Evolutionary conservation across 2,113 vertebrate genomes (phyloP), one percentile per base, ranked within the genome.

Genomic region (Dicentrarchus labrax): DNA sequence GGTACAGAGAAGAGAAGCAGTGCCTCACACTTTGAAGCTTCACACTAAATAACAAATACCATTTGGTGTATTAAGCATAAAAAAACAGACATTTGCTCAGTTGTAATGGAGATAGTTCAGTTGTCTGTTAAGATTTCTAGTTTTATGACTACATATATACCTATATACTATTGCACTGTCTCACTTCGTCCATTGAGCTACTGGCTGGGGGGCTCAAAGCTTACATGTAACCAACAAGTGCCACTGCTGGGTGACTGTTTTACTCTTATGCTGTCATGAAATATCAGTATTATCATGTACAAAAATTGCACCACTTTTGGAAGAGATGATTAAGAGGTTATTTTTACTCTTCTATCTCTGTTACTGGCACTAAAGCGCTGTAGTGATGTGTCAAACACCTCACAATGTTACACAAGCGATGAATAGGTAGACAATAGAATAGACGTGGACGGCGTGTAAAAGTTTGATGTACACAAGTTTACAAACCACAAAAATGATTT

Each of bases 201-300:
- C 39, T 41, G 30, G 39, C 16, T 10, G 47, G 22, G 24, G 24
- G 6, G 51, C 47, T 76, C 47, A 13, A 12, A 65, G 47, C 22
- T 76, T 47, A 19, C 53, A 41, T 11, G 21, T 22, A 11, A n/a
- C 24, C 8, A 41, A 56, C 45, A 47, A 72, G 53, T 30, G 38
- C 51, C 30, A 15, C 24, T 12, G 21, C 62, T 16, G 12, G 19
- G 11, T 38, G 36, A 72, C 13, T 36, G n/a, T 21, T 76, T 62
- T 24, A 36, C 9, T 59, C 19, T 1, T 57, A 24, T 72, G 22
- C 16, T 54, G 57, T 69, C n/a, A 67, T 72, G 5, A 61, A 59
- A 71, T 71, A 54, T 79, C 83, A 91, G 87, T 91, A 82, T 90
- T 89, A 78, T 70, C 41, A 53, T 15, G 45, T n/a, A 53, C 2